A percentile compares a stretch with the other conserved stretches of the same genome.
Evolutionary conservation across 1,140 invertebrate genomes (phyloP).

Genomic region (Hylaeus volcanicus): DNA sequence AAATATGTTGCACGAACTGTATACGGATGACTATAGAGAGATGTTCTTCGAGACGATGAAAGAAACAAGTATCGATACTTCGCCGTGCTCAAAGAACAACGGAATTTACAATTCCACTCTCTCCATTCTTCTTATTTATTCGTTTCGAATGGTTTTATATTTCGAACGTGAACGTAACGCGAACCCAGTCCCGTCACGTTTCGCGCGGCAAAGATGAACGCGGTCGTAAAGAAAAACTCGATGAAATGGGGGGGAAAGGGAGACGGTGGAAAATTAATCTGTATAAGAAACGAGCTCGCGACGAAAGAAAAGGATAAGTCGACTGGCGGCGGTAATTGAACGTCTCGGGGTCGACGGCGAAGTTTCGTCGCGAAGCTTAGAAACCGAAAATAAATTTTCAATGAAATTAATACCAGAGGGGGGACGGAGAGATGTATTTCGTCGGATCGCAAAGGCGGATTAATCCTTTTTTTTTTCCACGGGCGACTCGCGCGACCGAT

Average conservation of each 20-base stretch:
- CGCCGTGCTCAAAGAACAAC: no score
- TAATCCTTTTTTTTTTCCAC: not conserved
- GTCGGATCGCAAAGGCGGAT: not conserved
- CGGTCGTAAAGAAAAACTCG: no score
- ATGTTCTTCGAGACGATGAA: no score
- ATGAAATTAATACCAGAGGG: conserved; percentile 15
- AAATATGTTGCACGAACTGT: no score
- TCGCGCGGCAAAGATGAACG: no score
- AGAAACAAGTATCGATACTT: no score
- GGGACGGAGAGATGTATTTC: not conserved
- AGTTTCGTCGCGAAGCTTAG: conserved; percentile 11
- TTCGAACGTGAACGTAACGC: no score
- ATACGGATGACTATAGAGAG: no score
- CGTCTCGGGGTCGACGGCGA: conserved; percentile 15
- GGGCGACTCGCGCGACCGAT: not conserved
- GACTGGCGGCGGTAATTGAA: conserved; percentile 34
- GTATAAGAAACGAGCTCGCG: not conserved
- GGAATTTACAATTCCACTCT: no score
- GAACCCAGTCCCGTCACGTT: no score
- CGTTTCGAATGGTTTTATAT: no score
- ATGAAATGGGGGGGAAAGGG: not conserved
- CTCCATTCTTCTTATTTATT: no score
- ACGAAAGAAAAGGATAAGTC: not conserved
- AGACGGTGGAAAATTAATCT: conserved; percentile 16
- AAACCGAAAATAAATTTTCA: conserved; percentile 16